Base-by-base conservation (phyloP, 2,113 vertebrate species). In the Halcyon malimbica region DNA sequence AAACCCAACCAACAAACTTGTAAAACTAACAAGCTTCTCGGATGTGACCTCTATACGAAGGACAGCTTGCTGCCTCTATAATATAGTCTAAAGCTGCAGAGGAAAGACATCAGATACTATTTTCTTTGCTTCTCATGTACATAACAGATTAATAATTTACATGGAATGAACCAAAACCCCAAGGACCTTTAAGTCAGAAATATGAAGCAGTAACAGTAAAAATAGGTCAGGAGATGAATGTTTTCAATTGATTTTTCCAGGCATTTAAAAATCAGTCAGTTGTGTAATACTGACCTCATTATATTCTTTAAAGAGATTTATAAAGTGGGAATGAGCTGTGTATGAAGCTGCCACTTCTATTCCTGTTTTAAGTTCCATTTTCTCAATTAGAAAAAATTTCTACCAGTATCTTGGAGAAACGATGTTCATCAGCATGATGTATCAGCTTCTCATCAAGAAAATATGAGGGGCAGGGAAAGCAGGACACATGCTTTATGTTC, bases 211-310 rank as follows among this genome's bases (percentile, higher is more conserved):
- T 56, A 90, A 83, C 24, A 94, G 57, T 79, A 96, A 65, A 94
- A 94, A 65, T 50, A 83, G 82, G 84, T 90, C 87, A 92, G 63
- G 68, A 88, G 68, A 77, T 63, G 3, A 88, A 64, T 0, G 2
- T 85, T 96, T 95, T 54, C 56, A 50, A 83, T 60, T 90, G 63
- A 95, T 94, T 96, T 96, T 96, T 42, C 54, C 54, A 86, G 46
- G 67, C 51, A 56, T 90, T 92, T 83, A 74, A 80, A 82, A 93
- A 88, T 74, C 89, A 76, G 48, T 48, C 77, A n/a, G 50, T 92
- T 93, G 71, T 95, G 46, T 86, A 90, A 96, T 77, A 93, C 42
- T 94, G 92, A 88, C 82, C 79, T 90, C 54, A 39, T 87, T 94
- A 54, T 42, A 81, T 18, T 78, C 65, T 87, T 89, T 44, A 44